These are phyloP conservation scores for Ecdyonurus torrentis DNA, from an alignment of 2,888 invertebrate species.

Conservation along the genomic window DNA sequence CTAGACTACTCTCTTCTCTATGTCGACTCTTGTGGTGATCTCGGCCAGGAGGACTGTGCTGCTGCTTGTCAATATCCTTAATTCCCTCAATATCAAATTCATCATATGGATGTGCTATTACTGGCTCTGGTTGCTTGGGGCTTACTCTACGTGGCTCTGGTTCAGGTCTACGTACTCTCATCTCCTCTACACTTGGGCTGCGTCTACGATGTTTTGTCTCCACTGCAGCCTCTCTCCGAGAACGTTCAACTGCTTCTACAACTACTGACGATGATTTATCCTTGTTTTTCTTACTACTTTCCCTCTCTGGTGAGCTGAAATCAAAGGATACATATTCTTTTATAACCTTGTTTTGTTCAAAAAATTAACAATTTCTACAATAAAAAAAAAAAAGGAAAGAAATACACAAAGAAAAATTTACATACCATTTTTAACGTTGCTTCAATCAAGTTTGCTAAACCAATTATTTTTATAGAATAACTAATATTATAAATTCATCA, in stretches of 20 bases:
- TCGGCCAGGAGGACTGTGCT: too few species aligned
- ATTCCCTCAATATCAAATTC: not conserved
- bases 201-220: not conserved
- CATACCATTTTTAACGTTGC: too few species aligned
- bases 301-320: slow-evolving; percentile 22
- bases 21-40: too few species aligned
- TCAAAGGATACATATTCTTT: too few species aligned
- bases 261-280: slow-evolving; percentile 13
- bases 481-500: too few species aligned
- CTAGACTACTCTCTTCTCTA: not conserved
- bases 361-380: too few species aligned
- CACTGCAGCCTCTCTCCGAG: not conserved
- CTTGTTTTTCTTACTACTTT: slow-evolving; percentile 20
- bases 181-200: not conserved
- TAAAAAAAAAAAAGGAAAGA: too few species aligned
- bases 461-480: too few species aligned
- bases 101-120: not conserved
- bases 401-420: too few species aligned
- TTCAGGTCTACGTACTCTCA: not conserved
- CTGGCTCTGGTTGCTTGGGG: not conserved
- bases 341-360: too few species aligned
- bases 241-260: slow-evolving; percentile 12
- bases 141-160: not conserved
- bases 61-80: not conserved
- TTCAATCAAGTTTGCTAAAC: too few species aligned